Percentiles rank a stretch among this genome's conserved stretches.
phyloP scores from a whole-genome alignment of 2,113 vertebrate genomes.

The Dasyornis broadbenti region DNA sequence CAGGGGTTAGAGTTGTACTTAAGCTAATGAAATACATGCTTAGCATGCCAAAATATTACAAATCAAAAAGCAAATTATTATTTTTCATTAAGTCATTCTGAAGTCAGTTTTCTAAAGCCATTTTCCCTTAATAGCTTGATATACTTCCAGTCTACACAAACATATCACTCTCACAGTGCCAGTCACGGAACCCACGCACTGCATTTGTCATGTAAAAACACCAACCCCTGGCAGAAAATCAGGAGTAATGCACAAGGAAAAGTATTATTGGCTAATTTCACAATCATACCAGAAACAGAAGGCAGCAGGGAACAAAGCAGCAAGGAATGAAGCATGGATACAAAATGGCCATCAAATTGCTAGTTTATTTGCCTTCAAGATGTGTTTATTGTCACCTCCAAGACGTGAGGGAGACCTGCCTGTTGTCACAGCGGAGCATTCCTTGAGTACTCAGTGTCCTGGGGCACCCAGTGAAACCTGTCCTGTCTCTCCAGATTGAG shows the following conservation, averaged over 20 bases:
- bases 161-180: background rate
- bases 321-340: background rate
- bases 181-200: background rate
- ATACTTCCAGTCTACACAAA: background rate
- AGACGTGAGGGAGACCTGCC: background rate
- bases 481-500: constrained; percentile 79
- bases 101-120: constrained; percentile 9
- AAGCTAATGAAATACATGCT: background rate
- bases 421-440: background rate
- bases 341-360: background rate
- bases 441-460: background rate
- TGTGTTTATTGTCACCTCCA: background rate
- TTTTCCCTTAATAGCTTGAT: background rate
- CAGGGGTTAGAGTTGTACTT: background rate
- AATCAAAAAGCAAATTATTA: constrained; percentile 4
- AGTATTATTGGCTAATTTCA: background rate
- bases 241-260: background rate
- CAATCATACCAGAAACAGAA: background rate
- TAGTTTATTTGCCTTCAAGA: background rate
- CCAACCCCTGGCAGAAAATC: background rate
- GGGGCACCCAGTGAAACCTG: background rate
- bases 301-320: background rate
- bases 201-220: background rate
- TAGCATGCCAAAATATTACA: background rate
- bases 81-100: constrained; percentile 13